Evolutionary conservation across 1,140 invertebrate species (phyloP).

Genomic region (Drosophila serrata): DNA sequence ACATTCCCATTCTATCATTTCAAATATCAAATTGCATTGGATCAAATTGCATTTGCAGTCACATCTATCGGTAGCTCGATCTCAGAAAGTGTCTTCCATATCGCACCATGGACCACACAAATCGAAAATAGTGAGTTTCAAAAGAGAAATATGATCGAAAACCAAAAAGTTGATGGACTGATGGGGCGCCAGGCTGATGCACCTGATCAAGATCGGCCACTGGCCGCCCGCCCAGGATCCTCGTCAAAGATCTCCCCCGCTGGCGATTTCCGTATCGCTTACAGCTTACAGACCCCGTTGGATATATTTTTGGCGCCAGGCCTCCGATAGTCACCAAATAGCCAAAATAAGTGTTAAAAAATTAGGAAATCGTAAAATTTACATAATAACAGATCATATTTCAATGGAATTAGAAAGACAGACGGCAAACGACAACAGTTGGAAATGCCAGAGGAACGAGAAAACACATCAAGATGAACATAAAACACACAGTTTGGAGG

Average conservation of each 20-base stretch:
- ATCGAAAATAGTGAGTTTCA: neutral
- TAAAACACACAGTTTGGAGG: constrained; percentile 35
- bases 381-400: constrained; percentile 82
- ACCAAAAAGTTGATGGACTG: constrained; percentile 28
- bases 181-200: constrained; percentile 34
- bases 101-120: constrained; percentile 30
- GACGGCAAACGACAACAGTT: constrained; percentile 66
- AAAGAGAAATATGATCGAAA: constrained; percentile 15
- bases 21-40: constrained; percentile 4
- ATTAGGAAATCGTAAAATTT: constrained; percentile 82
- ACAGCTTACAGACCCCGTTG: constrained; percentile 6
- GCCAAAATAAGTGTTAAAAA: constrained; percentile 71
- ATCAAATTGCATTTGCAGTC: constrained; percentile 9
- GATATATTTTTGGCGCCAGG: constrained; percentile 62
- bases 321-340: constrained; percentile 22
- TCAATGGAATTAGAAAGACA: constrained; percentile 46
- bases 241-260: constrained; percentile 5
- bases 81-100: constrained; percentile 24
- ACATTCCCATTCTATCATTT: neutral
- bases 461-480: constrained; percentile 61
- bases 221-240: constrained; percentile 32
- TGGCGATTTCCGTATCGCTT: constrained; percentile 34
- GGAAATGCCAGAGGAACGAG: constrained; percentile 58
- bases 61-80: constrained; percentile 33
- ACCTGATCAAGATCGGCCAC: constrained; percentile 30